Conservation (phyloP, 2,113 vertebrate species). For the Pavo muticus region DNA sequence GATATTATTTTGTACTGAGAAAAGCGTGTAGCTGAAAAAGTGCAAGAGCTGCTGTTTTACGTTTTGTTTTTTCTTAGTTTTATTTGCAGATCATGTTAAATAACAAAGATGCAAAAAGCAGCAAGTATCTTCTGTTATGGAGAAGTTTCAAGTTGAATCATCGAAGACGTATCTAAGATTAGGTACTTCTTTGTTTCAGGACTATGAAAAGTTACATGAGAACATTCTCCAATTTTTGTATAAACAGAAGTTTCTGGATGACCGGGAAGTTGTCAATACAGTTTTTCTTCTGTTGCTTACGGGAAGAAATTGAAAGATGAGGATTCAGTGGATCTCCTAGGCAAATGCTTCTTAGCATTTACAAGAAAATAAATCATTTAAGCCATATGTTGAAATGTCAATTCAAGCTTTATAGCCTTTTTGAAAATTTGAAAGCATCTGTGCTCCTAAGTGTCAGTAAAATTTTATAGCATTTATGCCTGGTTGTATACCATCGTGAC, state of each 20-base stretch:
- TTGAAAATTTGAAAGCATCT: background rate
- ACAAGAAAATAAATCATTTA: background rate
- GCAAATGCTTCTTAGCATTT: background rate
- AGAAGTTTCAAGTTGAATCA: conserved; percentile 8
- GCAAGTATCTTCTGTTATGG: background rate
- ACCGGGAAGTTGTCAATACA: background rate
- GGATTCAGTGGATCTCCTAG: background rate
- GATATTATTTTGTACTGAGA: background rate
- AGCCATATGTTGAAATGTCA: background rate
- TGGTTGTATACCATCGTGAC: background rate
- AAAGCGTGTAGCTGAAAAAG: background rate
- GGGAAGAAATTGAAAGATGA: background rate
- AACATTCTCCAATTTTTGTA: background rate
- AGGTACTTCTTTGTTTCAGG: background rate
- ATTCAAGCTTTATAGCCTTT: background rate
- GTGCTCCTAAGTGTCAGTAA: background rate
- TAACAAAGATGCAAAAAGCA: background rate
- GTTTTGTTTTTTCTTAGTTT: background rate
- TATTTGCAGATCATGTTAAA: background rate
- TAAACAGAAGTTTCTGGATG: background rate
- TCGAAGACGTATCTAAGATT: background rate
- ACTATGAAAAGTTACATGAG: background rate
- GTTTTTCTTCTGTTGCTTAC: background rate
- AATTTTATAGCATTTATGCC: background rate
- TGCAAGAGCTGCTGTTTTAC: background rate